Evolutionary conservation across 2,888 invertebrate genomes (phyloP).

Genomic region (Itoplectis maculator): DNA sequence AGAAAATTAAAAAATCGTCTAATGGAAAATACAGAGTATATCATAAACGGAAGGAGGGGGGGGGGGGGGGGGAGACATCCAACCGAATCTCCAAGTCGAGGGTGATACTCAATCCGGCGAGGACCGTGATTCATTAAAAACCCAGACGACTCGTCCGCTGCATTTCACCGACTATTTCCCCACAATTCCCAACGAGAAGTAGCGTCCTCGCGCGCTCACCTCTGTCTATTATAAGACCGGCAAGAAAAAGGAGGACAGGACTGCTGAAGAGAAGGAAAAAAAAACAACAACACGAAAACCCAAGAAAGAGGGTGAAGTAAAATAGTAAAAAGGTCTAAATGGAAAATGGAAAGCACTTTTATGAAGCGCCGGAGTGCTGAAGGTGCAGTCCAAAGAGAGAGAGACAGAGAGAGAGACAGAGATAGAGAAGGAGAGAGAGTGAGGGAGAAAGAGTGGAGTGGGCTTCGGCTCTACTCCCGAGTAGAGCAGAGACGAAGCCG

Average conservation of each 20-base stretch:
- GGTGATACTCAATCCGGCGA: too few relatives aligned
- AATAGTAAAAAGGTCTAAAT: conserved; percentile 29
- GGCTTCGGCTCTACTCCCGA: too few relatives aligned
- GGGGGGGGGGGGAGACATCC: too few relatives aligned
- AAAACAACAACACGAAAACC: not conserved
- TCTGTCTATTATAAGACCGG: not conserved
- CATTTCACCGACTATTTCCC: not conserved
- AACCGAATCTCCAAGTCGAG: too few relatives aligned
- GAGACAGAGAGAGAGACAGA: too few relatives aligned
- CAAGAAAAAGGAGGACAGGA: not conserved
- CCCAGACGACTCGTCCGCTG: too few relatives aligned
- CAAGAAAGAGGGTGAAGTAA: conserved; percentile 16
- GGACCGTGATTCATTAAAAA: too few relatives aligned
- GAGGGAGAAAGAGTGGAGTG: too few relatives aligned
- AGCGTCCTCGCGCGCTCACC: conserved; percentile 3
- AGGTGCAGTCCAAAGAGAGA: conserved; percentile 34
- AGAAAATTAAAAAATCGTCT: not conserved
- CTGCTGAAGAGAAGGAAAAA: not conserved
- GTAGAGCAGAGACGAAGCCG: not conserved
- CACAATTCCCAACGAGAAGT: not conserved
- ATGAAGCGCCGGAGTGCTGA: conserved; percentile 26
- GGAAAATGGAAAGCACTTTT: conserved; percentile 32
- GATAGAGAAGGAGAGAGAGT: too few relatives aligned
- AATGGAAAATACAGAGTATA: too few relatives aligned
- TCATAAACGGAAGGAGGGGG: too few relatives aligned